A percentile compares a stretch with the other conserved stretches of the same genome.
These are phyloP conservation scores for Ostrea denselamellosa DNA, from an alignment of 1,140 invertebrate species.

Conservation along the genomic window DNA sequence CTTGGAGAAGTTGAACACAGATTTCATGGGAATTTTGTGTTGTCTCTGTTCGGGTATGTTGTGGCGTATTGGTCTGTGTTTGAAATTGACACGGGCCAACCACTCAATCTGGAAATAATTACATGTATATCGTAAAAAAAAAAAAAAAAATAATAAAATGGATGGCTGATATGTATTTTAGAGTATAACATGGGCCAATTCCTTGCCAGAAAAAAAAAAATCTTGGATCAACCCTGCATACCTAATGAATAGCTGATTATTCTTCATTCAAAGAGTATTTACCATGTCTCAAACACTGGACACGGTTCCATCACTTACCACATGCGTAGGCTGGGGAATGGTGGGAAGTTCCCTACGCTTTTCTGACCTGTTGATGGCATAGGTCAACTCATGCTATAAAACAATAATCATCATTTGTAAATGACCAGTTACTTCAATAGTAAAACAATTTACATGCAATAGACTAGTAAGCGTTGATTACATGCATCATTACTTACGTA, in stretches of 20 bases:
- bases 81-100: not conserved
- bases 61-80: not conserved
- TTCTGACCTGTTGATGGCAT: constrained; percentile 5
- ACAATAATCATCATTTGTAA: not conserved
- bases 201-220: not conserved
- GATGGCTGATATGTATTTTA: too few species aligned
- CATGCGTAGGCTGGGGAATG: not conserved
- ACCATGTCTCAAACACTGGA: not conserved
- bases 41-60: not conserved
- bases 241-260: not conserved
- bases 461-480: not conserved
- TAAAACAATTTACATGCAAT: too few species aligned
- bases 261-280: not conserved
- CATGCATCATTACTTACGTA: too few species aligned
- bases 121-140: not conserved
- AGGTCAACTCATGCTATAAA: not conserved
- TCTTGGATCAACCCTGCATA: not conserved
- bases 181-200: too few species aligned
- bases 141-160: too few species aligned
- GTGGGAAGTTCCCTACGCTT: not conserved
- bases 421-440: not conserved
- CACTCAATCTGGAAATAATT: not conserved
- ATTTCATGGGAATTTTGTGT: not conserved
- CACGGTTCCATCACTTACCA: not conserved
- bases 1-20: not conserved